A percentile compares a stretch with the other conserved stretches of the same genome.
Evolutionary conservation across 1,140 invertebrate species (phyloP).

Genomic region (Bombus polaris): DNA sequence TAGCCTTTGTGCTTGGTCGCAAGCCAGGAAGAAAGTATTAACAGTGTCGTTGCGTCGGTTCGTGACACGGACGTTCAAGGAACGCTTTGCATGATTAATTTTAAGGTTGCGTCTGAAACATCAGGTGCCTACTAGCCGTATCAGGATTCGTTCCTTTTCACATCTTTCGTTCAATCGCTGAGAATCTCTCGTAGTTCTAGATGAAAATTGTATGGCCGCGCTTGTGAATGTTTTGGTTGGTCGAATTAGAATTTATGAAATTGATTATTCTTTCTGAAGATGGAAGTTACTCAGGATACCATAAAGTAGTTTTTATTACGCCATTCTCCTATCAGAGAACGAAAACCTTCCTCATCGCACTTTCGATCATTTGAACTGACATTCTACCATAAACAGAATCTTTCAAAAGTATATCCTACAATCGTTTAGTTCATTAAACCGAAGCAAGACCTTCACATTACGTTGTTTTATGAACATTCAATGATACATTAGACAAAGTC

Average conservation of each 20-base stretch:
- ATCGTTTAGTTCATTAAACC: background rate
- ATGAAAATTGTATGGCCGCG: background rate
- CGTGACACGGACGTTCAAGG: background rate
- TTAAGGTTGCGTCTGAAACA: background rate
- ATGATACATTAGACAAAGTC: too few relatives aligned
- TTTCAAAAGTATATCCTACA: background rate
- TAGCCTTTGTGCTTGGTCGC: constrained; percentile 14
- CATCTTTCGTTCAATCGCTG: background rate
- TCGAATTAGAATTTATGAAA: background rate
- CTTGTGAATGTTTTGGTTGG: background rate
- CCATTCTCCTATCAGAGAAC: background rate
- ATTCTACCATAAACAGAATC: background rate
- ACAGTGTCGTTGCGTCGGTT: background rate
- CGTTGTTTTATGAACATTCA: too few relatives aligned
- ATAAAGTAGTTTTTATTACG: background rate
- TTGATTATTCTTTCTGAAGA: background rate
- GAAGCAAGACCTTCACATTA: background rate
- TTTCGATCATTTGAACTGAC: background rate
- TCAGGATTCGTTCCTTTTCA: background rate
- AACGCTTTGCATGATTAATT: constrained; percentile 41
- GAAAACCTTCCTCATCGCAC: background rate
- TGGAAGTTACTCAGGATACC: background rate
- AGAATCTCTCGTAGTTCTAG: background rate
- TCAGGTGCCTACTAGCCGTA: too few relatives aligned
- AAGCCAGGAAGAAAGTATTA: constrained; percentile 14